These are phyloP conservation scores for Fragum whitleyi DNA, from an alignment of 2,888 invertebrate genomes.

Conservation along the genomic window DNA sequence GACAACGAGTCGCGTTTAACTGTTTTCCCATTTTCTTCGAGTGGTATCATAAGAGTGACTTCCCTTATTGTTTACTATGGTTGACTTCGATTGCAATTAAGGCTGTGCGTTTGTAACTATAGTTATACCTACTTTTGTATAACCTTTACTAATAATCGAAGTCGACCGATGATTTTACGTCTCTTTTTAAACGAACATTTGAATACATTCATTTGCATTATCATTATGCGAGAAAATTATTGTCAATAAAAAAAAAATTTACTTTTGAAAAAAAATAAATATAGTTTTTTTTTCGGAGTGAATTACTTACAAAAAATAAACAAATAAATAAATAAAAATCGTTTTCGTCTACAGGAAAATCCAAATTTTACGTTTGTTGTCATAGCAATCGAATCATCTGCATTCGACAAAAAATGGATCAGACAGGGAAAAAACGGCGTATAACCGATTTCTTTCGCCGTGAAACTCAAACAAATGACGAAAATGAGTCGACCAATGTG, in stretches of 20 bases:
- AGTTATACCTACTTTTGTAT: neutral
- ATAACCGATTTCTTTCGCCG: neutral
- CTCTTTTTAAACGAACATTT: neutral
- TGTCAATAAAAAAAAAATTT: constrained; percentile 1
- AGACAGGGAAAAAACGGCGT: constrained; percentile 9
- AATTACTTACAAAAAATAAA: too few relatives aligned
- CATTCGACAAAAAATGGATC: neutral
- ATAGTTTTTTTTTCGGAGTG: neutral
- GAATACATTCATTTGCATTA: neutral
- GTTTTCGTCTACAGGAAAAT: neutral
- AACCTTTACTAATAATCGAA: neutral
- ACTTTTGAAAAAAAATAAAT: neutral
- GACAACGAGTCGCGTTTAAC: neutral
- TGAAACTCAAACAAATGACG: neutral
- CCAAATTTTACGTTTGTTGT: neutral
- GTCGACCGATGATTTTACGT: neutral
- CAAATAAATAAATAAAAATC: neutral
- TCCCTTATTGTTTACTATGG: too few relatives aligned
- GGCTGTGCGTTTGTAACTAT: neutral
- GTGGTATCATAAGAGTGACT: constrained; percentile 9
- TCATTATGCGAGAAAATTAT: neutral
- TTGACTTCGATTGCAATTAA: neutral
- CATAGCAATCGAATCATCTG: neutral
- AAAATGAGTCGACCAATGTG: neutral
- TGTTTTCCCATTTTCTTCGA: neutral